These are phyloP conservation scores for Hyles lineata DNA, from an alignment of 2,888 invertebrate species.

Conservation along the genomic window DNA sequence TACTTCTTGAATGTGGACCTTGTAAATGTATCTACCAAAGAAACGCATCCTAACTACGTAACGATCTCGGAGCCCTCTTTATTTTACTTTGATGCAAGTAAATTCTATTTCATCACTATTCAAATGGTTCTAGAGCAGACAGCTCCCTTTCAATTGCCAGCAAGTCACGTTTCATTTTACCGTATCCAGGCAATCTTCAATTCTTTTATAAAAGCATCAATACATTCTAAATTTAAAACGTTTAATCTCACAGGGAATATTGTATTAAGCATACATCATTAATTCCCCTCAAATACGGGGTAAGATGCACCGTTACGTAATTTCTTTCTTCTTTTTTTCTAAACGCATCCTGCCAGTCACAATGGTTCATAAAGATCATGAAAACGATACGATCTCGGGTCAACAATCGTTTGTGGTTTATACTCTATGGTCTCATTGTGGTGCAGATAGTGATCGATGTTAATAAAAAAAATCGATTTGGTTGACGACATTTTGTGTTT, in stretches of 20 bases:
- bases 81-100: not conserved
- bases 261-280: constrained; percentile 35
- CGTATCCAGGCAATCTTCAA: not conserved
- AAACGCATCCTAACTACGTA: too few relatives aligned
- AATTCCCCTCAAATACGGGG: constrained; percentile 37
- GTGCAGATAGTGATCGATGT: constrained; percentile 66
- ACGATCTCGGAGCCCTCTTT: not conserved
- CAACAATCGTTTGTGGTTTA: constrained; percentile 69
- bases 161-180: not conserved
- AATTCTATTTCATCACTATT: constrained; percentile 4
- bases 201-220: not conserved
- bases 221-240: constrained; percentile 8
- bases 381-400: constrained; percentile 74
- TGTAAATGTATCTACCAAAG: too few relatives aligned
- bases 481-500: constrained; percentile 51
- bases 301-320: constrained; percentile 58
- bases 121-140: not conserved
- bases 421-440: constrained; percentile 61
- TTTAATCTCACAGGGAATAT: constrained; percentile 32
- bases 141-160: constrained; percentile 2
- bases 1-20: too few relatives aligned
- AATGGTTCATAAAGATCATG: constrained; percentile 70
- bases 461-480: constrained; percentile 63
- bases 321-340: constrained; percentile 52
- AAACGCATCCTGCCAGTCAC: constrained; percentile 67